A percentile compares a stretch with the other conserved stretches of the same genome.
These are phyloP conservation scores for Parapristionchus giblindavisi DNA, from an alignment of 2,888 invertebrate species.

Conservation along the genomic window DNA sequence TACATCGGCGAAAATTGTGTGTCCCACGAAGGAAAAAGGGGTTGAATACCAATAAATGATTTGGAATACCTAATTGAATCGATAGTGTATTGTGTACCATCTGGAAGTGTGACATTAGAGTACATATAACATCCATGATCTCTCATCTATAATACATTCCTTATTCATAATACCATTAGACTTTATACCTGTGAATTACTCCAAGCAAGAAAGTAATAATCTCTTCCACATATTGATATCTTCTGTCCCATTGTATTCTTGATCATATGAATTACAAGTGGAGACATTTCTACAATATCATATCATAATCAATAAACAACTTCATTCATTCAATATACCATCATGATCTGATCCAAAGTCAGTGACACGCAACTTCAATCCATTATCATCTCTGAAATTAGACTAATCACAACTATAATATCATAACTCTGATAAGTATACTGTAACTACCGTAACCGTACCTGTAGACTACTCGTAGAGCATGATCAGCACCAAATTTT, in stretches of 20 bases:
- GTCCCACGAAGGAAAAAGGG: too few relatives aligned
- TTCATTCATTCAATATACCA: constrained; percentile 4
- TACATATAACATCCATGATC: constrained; percentile 68
- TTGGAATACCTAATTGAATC: constrained; percentile 44
- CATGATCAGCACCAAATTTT: constrained; percentile 60
- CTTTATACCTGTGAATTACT: constrained; percentile 61
- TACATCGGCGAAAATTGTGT: too few relatives aligned
- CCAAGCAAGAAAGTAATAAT: constrained; percentile 65
- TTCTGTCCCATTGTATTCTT: constrained; percentile 49
- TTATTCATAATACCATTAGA: neutral
- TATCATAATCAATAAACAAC: too few relatives aligned
- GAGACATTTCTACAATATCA: constrained; percentile 46
- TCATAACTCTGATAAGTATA: neutral
- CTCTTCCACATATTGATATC: constrained; percentile 48
- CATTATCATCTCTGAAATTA: constrained; percentile 58
- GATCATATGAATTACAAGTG: constrained; percentile 48
- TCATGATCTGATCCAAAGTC: constrained; percentile 48
- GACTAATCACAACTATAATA: neutral
- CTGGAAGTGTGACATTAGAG: constrained; percentile 45
- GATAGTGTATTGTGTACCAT: constrained; percentile 43
- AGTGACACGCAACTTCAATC: constrained; percentile 44
- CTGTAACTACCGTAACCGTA: too few relatives aligned
- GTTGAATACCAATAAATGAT: too few relatives aligned
- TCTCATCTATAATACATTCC: constrained; percentile 49
- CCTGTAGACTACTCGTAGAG: constrained; percentile 44